These are phyloP conservation scores for Saccopteryx bilineata DNA, from an alignment of 2,113 vertebrate species.

Conservation along the genomic window DNA sequence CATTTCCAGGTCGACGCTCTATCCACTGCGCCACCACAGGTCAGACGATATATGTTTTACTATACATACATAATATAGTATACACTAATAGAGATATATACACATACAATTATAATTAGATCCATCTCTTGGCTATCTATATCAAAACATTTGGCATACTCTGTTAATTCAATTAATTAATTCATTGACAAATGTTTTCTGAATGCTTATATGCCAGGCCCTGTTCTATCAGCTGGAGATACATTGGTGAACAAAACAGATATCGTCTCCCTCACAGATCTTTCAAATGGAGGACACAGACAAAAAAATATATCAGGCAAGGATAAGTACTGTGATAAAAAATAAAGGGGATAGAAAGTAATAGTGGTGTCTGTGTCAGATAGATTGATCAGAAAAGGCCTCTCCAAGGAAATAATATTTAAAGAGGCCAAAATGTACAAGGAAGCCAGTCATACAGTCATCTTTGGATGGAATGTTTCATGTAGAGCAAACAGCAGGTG, in stretches of 20 bases:
- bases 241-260: background rate
- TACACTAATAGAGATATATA: background rate
- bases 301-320: background rate
- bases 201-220: background rate
- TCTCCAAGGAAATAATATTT: background rate
- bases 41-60: background rate
- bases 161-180: constrained; percentile 31
- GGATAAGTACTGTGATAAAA: background rate
- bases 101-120: background rate
- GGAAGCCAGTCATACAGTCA: background rate
- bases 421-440: background rate
- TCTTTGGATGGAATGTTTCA: background rate
- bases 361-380: background rate
- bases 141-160: constrained; percentile 1
- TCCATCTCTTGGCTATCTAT: background rate
- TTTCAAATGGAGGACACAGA: background rate
- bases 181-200: constrained; percentile 18
- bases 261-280: background rate
- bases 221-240: background rate
- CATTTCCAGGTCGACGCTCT: too few relatives aligned
- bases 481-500: background rate
- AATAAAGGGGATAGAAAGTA: background rate
- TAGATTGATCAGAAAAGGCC: background rate
- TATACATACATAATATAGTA: background rate
- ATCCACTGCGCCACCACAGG: too few relatives aligned